Conservation (phyloP, 1,140 invertebrate species). For the Aradophagus sp. region DNA sequence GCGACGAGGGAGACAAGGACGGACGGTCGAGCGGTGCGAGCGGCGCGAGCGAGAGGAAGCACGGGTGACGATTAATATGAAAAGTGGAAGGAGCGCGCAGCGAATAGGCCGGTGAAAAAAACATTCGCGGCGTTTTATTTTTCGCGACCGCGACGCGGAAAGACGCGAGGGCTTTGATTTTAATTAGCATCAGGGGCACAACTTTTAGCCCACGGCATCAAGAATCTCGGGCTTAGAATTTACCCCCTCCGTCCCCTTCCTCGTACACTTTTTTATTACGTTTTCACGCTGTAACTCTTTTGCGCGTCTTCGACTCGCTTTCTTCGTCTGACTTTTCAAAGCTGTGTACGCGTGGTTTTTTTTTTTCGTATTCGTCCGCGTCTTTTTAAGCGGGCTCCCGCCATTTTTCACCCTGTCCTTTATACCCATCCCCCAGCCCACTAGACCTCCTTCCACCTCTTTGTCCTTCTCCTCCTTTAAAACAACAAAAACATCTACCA, state of each 20-base stretch:
- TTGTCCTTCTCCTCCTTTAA: no score
- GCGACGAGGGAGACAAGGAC: constrained; percentile 60
- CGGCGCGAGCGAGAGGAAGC: background rate
- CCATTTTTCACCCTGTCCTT: no score
- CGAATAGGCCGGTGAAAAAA: constrained; percentile 56
- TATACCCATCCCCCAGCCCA: no score
- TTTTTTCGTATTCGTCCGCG: no score
- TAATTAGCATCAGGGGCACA: constrained; percentile 62
- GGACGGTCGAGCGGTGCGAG: constrained; percentile 58
- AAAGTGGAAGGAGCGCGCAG: constrained; percentile 14
- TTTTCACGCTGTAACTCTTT: constrained; percentile 48
- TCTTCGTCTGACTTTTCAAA: background rate
- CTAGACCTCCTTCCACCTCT: no score
- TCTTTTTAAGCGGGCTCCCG: no score
- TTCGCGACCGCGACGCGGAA: constrained; percentile 63
- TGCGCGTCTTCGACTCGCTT: constrained; percentile 20
- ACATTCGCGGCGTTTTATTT: constrained; percentile 68
- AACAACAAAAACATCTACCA: no score
- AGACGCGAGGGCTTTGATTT: constrained; percentile 65
- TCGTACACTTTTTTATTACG: background rate
- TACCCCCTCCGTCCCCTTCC: constrained; percentile 38
- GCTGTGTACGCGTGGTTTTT: no score
- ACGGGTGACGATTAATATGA: constrained; percentile 31
- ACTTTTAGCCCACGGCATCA: constrained; percentile 48
- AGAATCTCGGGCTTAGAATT: constrained; percentile 62